Evolutionary conservation across 2,113 vertebrate species (phyloP).

Genomic region (Oxygymnocypris stewartii): DNA sequence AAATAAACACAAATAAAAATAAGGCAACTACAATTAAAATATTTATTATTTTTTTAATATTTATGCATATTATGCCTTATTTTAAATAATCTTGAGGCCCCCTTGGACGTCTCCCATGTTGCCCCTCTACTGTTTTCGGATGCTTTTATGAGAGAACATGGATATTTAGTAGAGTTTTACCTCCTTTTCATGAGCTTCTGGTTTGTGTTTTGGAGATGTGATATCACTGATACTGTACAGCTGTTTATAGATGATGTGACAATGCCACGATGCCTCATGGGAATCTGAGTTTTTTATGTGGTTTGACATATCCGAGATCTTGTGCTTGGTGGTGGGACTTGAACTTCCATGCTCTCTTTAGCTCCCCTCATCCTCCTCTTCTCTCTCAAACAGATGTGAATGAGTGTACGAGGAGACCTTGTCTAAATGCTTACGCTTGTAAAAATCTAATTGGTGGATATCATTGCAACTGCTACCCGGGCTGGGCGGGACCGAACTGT

Average conservation of each 20-base stretch:
- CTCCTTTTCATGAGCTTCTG: constrained; percentile 1
- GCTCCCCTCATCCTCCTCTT: constrained; percentile 69
- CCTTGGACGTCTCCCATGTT: background rate
- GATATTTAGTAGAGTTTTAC: background rate
- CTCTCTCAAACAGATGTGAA: constrained; percentile 89
- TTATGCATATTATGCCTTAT: background rate
- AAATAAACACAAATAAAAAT: background rate
- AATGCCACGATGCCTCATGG: background rate
- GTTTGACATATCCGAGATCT: background rate
- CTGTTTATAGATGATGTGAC: background rate
- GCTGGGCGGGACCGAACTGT: constrained; percentile 96
- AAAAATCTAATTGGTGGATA: constrained; percentile 99
- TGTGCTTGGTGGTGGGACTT: constrained; percentile 64
- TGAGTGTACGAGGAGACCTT: constrained; percentile 92
- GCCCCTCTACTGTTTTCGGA: background rate
- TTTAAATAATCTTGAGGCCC: background rate
- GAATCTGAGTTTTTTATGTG: constrained; percentile 8
- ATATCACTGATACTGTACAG: background rate
- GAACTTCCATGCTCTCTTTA: constrained; percentile 60
- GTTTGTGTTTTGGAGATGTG: background rate
- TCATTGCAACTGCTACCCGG: constrained; percentile 93
- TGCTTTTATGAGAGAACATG: background rate
- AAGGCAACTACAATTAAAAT: no score
- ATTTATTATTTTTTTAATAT: no score
- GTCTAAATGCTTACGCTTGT: constrained; percentile 95